phyloP scores from a whole-genome alignment of 2,888 invertebrate genomes.

The Drosophila melanocephala region DNA sequence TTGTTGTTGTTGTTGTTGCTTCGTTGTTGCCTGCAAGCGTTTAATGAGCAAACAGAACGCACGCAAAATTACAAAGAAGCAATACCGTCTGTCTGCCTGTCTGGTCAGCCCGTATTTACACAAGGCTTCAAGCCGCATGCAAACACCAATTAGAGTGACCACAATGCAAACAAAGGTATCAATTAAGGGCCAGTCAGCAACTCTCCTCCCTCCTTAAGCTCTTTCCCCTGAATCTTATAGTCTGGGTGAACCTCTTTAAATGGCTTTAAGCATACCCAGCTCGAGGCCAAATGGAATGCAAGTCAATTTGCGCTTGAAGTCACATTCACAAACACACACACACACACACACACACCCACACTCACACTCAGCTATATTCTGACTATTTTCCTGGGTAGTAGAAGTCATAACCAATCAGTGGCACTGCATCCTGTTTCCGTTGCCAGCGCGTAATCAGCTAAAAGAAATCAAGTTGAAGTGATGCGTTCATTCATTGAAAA shows the following conservation, averaged over 20 bases:
- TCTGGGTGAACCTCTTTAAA: slow-evolving; percentile 37
- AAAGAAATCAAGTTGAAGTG: slow-evolving; percentile 78
- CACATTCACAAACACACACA: slow-evolving; percentile 24
- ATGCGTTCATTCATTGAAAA: slow-evolving; percentile 54
- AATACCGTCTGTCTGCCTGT: slow-evolving; percentile 23
- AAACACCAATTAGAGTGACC: slow-evolving; percentile 82
- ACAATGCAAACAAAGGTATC: slow-evolving; percentile 77
- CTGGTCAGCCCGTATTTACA: slow-evolving; percentile 77
- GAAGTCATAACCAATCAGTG: slow-evolving; percentile 74
- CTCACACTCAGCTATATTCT: neutral
- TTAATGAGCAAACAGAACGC: slow-evolving; percentile 81
- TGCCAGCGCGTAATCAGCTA: slow-evolving; percentile 74
- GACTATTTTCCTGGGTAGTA: slow-evolving; percentile 1
- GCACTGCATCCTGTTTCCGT: slow-evolving; percentile 73
- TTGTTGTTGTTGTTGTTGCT: slow-evolving; percentile 33
- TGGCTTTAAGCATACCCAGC: slow-evolving; percentile 29
- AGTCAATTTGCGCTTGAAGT: slow-evolving; percentile 46
- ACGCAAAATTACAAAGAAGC: slow-evolving; percentile 80
- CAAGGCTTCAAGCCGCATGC: slow-evolving; percentile 80
- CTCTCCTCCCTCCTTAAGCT: neutral
- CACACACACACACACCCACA: neutral
- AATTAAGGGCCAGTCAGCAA: slow-evolving; percentile 65
- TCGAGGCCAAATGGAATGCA: slow-evolving; percentile 33
- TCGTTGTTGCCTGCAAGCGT: slow-evolving; percentile 65
- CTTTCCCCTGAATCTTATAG: neutral